Conservation (phyloP, 1,140 invertebrate genomes). For the Papilio machaon region DNA sequence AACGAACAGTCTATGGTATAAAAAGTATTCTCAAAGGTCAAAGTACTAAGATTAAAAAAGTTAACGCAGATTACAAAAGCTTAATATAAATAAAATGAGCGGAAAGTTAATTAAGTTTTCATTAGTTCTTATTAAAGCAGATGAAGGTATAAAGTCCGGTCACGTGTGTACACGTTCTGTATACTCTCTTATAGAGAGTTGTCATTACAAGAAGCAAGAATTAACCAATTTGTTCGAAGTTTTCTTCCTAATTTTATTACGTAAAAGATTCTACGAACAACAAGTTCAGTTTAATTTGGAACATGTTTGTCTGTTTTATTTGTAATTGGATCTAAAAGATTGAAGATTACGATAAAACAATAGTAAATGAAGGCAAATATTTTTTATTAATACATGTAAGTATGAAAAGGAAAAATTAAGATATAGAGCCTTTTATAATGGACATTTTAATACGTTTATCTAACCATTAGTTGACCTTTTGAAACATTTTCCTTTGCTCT, state of each 20-base stretch:
- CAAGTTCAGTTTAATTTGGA: background rate
- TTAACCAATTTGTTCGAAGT: constrained; percentile 4
- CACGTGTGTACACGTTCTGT: constrained; percentile 1
- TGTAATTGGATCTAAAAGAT: background rate
- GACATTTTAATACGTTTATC: background rate
- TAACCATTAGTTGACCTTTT: background rate
- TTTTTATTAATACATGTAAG: background rate
- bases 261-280: background rate
- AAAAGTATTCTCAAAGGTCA: background rate
- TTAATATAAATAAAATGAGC: background rate
- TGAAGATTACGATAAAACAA: background rate
- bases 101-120: constrained; percentile 7
- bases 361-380: background rate
- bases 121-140: background rate
- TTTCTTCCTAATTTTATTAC: constrained; percentile 5
- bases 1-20: background rate
- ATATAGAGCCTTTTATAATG: background rate
- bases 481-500: background rate
- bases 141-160: background rate
- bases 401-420: background rate
- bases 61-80: constrained; percentile 1
- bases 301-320: background rate
- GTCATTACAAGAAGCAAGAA: constrained; percentile 11
- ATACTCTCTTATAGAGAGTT: background rate
- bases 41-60: background rate